These are phyloP conservation scores for Varanus komodoensis DNA, from an alignment of 2,113 vertebrate genomes.

Conservation along the genomic window DNA sequence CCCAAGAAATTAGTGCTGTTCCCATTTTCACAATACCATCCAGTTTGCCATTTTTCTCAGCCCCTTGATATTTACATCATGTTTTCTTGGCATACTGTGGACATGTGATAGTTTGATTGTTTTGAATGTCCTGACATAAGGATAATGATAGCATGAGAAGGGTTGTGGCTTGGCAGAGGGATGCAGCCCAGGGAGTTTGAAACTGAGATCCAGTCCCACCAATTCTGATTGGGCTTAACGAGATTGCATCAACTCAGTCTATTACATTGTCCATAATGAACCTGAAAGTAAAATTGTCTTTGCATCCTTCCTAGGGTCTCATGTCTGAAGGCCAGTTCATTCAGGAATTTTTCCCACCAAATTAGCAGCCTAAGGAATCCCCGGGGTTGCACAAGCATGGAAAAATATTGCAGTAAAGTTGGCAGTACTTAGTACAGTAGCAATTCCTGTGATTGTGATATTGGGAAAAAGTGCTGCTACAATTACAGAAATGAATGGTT, in stretches of 20 bases:
- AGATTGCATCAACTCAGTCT: not conserved
- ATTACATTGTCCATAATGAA: not conserved
- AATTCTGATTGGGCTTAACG: not conserved
- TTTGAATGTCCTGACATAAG: not conserved
- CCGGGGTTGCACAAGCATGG: not conserved
- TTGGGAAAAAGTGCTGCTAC: not conserved
- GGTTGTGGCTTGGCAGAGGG: not conserved
- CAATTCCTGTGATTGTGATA: not conserved
- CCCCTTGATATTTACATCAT: not conserved
- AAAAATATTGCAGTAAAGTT: not conserved
- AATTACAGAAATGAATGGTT: not conserved
- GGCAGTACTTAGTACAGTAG: not conserved
- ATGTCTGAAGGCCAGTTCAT: not conserved
- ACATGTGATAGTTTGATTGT: not conserved
- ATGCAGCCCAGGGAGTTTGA: not conserved
- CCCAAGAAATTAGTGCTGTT: not conserved
- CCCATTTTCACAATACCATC: not conserved
- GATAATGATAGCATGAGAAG: not conserved
- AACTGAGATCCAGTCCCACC: not conserved
- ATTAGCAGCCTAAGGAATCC: not conserved
- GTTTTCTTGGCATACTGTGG: not conserved
- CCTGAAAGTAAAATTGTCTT: not conserved
- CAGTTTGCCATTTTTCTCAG: not conserved
- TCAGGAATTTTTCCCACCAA: not conserved
- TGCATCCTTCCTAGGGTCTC: not conserved